Percentiles rank a stretch among this genome's conserved stretches.
Evolutionary conservation across 2,113 vertebrate species (phyloP).

Genomic region (Crocuta crocuta): DNA sequence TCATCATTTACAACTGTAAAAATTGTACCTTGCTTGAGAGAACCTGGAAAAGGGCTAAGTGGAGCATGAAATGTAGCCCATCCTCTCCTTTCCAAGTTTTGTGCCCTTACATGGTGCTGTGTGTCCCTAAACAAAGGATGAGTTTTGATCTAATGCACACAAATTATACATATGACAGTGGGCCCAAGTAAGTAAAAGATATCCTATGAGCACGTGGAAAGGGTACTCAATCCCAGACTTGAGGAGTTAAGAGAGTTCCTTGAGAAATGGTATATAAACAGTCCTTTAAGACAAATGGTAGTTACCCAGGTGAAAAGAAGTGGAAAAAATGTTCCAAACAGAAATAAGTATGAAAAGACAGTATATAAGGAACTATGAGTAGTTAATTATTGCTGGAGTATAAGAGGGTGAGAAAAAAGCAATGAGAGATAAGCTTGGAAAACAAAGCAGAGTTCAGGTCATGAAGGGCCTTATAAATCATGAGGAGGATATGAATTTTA

Average conservation of each 20-base stretch:
- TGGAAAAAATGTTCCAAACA: neutral
- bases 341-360: neutral
- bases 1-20: neutral
- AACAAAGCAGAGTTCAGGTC: neutral
- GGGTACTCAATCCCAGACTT: neutral
- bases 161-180: neutral
- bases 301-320: neutral
- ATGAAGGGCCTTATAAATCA: neutral
- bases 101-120: neutral
- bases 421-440: neutral
- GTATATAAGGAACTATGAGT: neutral
- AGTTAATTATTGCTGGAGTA: neutral
- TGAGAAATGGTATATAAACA: constrained; percentile 6
- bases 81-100: neutral
- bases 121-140: neutral
- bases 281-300: neutral
- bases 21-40: neutral
- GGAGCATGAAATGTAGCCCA: neutral
- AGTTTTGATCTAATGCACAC: neutral
- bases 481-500: neutral
- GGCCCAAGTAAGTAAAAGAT: neutral
- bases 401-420: neutral
- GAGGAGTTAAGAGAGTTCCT: neutral
- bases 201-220: neutral
- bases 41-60: neutral